Base-by-base conservation (phyloP, 2,797 vertebrate species). In the Enteromius anoplus region DNA sequence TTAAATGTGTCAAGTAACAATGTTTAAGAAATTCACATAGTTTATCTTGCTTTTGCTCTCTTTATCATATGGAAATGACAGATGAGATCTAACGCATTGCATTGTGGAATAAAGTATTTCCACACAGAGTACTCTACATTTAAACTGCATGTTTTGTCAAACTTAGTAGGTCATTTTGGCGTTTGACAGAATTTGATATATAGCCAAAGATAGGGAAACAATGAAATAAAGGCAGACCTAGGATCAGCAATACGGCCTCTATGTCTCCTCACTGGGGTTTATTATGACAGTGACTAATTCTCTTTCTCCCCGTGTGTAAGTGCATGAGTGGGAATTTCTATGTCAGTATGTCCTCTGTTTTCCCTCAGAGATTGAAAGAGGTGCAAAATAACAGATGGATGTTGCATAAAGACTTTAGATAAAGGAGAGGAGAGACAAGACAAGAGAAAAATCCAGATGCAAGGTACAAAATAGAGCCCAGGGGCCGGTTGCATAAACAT, bases 301-400 rank as follows among this genome's bases (percentile, higher is more conserved):
- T 29, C 15, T 77, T 29, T 77, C 55, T 77, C 15, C 40, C 58
- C 12, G 0, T 62, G 9, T 26, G 53, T 62, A 62, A 60, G 53
- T 76, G 73, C n/a, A 75, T 2, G 1, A 40, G 55, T 21, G 55
- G 23, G n/a, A 11, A 55, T 45, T 60, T 42, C 34, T 58, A 58
- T 75, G 32, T 58, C 12, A 26, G n/a, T 37, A 37, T 60, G 34
- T 60, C 32, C 21, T 75, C 19, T 32, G 7, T 55, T 75, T 73
- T 73, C 10, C 71, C 47, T 15, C 3, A 9, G 72, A 58, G 51
- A 21, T 40, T 42, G 60, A 8, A 76, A 76, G 15, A 76, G 73
- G 75, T 76, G 55, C 75, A 76, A 76, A 76, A 62, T 76, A 60
- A 60, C 75, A 62, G 37, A 76, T 76, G 55, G n/a, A 76, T 45